Base-by-base conservation (phyloP, 2,113 vertebrate species). In the Dicrurus megarhynchus region DNA sequence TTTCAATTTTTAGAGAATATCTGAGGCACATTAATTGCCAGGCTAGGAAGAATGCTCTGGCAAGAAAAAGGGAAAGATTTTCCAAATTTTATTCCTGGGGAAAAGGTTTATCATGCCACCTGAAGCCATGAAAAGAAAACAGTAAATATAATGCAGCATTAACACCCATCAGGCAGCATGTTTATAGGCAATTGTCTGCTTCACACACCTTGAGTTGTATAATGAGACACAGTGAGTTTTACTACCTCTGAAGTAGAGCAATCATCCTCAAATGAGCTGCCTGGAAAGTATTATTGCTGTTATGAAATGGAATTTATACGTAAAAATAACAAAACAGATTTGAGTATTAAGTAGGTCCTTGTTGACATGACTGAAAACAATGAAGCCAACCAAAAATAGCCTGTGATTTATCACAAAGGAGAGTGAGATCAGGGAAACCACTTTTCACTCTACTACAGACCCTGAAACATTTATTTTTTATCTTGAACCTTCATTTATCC, bases 101-200 rank as follows among this genome's bases (percentile, higher is more conserved):
- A 91, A 83, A 93, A 92, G 37, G 61, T 93, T 93, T 95, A 61
- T 80, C 84, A 60, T 86, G 71, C 16, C 84, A 95, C 89, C 84
- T 79, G 87, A 93, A 87, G 92, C 76, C 65, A 84, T 47, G 91
- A 85, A 96, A 95, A 95, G 84, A 94, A 95, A 97, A 95, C 65
- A 77, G 88, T 93, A 97, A 97, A 88, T 95, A 96, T 96, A 97
- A 96, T 63, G 93, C 95, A 93, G 82, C 82, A 86, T 93, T 96
- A 95, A 78, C 84, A 93, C 76, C 50, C 96, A 93, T 86, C 94
- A 97, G 77, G 89, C 90, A 93, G 82, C 64, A n/a, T 19, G 88
- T 95, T 97, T 96, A 96, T 84, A 89, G 90, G 90, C 95, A 97
- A 96, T 88, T 96, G 86, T 94, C 84, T 96, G 89, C 89, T 95